phyloP scores from a whole-genome alignment of 2,113 vertebrate species.

The Poicephalus meyeri region DNA sequence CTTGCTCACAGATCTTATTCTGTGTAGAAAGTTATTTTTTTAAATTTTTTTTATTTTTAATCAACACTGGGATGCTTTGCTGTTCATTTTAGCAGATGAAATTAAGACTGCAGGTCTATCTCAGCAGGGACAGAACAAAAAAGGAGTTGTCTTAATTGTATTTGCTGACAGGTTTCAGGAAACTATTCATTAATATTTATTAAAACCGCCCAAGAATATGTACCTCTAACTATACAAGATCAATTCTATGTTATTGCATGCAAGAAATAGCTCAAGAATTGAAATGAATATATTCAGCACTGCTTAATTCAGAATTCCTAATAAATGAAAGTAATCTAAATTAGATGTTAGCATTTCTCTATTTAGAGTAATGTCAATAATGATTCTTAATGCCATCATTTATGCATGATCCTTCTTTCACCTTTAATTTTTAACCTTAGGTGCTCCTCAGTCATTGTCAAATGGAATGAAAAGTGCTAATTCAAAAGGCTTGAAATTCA shows the following conservation, averaged over 20 bases:
- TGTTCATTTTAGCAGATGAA: background rate
- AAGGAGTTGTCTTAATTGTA: background rate
- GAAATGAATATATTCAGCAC: background rate
- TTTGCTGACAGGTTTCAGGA: background rate
- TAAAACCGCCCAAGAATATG: fast-evolving
- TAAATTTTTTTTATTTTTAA: background rate
- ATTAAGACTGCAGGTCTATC: background rate
- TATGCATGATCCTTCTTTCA: background rate
- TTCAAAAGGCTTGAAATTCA: background rate
- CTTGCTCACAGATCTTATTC: background rate
- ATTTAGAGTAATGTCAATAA: background rate
- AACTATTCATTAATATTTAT: background rate
- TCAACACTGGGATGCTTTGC: background rate
- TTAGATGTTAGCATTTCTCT: background rate
- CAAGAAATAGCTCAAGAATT: background rate
- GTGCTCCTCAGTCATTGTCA: background rate
- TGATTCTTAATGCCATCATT: background rate
- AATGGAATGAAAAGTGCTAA: background rate
- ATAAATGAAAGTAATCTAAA: background rate
- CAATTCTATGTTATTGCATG: background rate
- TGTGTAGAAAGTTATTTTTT: background rate
- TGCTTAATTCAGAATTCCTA: background rate
- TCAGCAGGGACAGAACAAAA: background rate
- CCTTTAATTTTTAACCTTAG: background rate
- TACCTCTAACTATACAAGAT: background rate